Evolutionary conservation across 2,113 vertebrate genomes (phyloP), one percentile per base, ranked within the genome.

Genomic region (Paracyprichromis sp.): DNA sequence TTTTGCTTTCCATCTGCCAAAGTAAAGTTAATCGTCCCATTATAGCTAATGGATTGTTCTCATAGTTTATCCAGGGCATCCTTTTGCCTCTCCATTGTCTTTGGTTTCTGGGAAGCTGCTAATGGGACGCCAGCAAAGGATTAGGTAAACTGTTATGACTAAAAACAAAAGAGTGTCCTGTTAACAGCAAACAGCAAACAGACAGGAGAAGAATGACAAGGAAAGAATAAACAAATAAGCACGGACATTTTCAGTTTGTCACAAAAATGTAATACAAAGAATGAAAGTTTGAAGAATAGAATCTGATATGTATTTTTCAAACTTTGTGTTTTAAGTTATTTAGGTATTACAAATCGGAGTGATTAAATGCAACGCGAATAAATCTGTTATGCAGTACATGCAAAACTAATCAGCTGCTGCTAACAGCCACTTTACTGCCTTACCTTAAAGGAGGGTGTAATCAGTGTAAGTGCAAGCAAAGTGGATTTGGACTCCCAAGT

Each of bases 11-110:
- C 87, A 80, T 92, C 83, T 90, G 85, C 83, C 82, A 88, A 61
- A 86, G 76, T 81, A 61, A 85, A 66, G 78, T 85, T 84, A 89
- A 78, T 66, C 40, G 31, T 83, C 92, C 76, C 40, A 87, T 90
- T 86, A 88, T 88, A 89, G 84, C 87, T 88, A 88, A 91, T 90
- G 92, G 90, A 94, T 93, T 94, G 93, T 93, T 92, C 88, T 80
- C 80, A 45, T 54, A 14, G 92, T 92, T 94, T 92, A 92, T 73
- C 86, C 81, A 88, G 84, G 10, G 88, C 88, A 89, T 95, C 92
- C 91, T 93, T 83, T 21, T 84, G 84, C 84, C 61, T 84, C 24
- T 59, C 89, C 69, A 94, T 95, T 95, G 94, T 96, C 86, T 93
- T 53, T 47, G 24, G 80, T 50, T 61, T 83, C 88, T 82, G 85